Evolutionary conservation across 2,797 vertebrate species (phyloP).

Genomic region (Vultur gryphus): DNA sequence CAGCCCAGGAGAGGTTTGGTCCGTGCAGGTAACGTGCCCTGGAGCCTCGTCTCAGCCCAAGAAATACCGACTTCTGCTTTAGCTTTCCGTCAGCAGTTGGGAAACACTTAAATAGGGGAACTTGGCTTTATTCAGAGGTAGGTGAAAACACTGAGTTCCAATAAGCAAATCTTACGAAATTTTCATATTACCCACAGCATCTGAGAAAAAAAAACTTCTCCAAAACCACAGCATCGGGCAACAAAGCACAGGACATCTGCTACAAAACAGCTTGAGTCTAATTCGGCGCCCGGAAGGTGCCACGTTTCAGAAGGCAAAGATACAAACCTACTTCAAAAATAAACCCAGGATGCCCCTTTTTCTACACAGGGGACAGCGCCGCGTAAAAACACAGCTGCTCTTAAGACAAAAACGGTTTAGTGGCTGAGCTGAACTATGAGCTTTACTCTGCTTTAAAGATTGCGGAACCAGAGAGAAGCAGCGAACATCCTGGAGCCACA

Average conservation of each 20-base stretch:
- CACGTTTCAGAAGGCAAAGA: not conserved
- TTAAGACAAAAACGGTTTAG: rapidly evolving
- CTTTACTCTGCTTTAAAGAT: not conserved
- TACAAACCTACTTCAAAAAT: not conserved
- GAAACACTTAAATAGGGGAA: not conserved
- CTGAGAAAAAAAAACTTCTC: not conserved
- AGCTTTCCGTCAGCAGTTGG: not conserved
- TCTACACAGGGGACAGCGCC: not conserved
- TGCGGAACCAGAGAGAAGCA: not conserved
- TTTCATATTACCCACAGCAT: no score
- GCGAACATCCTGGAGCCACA: rapidly evolving
- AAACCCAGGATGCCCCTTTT: no score
- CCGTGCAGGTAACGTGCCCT: rapidly evolving
- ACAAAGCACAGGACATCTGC: rapidly evolving
- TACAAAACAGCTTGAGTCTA: rapidly evolving
- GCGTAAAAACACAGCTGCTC: not conserved
- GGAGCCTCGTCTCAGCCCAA: no score
- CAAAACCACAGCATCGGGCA: not conserved
- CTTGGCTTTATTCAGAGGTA: not conserved
- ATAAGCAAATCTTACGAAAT: not conserved
- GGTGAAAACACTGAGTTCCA: not conserved
- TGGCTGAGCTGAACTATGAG: rapidly evolving
- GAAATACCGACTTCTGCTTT: not conserved
- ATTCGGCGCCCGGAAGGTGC: not conserved
- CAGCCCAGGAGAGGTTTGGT: no score